These are phyloP conservation scores for Nestor notabilis DNA, from an alignment of 2,113 vertebrate species.

Conservation along the genomic window DNA sequence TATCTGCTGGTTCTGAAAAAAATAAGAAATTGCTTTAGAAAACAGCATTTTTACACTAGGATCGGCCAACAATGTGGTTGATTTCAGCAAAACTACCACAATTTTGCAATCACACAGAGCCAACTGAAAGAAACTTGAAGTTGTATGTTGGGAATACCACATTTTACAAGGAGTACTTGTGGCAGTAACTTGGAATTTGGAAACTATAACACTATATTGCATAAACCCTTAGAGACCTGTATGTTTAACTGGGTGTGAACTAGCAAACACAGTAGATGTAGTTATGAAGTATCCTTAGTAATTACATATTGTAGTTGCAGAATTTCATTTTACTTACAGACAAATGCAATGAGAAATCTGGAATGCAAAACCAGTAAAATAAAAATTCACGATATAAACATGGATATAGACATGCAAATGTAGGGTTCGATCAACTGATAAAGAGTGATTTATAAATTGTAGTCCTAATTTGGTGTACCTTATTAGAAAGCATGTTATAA, in stretches of 20 bases:
- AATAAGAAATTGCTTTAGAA: not conserved
- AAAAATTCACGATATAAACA: not conserved
- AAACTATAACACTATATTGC: not conserved
- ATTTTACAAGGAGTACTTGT: not conserved
- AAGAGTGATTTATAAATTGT: not conserved
- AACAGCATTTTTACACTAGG: not conserved
- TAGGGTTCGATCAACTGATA: not conserved
- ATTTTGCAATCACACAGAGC: not conserved
- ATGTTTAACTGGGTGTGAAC: not conserved
- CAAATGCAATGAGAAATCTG: not conserved
- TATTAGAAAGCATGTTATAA: not conserved
- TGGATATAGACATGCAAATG: not conserved
- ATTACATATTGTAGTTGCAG: not conserved
- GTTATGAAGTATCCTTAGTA: not conserved
- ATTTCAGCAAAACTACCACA: not conserved
- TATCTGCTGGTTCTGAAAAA: slow-evolving; percentile 82
- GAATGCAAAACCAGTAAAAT: not conserved
- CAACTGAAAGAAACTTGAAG: not conserved
- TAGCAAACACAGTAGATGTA: not conserved
- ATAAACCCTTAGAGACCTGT: not conserved
- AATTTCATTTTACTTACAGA: not conserved
- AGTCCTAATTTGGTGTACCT: not conserved
- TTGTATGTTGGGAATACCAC: not conserved
- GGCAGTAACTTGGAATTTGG: not conserved
- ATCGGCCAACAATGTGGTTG: not conserved